A percentile compares a stretch with the other conserved stretches of the same genome.
These are phyloP conservation scores for Philhelius pedissequus DNA, from an alignment of 2,888 invertebrate species.

Conservation along the genomic window DNA sequence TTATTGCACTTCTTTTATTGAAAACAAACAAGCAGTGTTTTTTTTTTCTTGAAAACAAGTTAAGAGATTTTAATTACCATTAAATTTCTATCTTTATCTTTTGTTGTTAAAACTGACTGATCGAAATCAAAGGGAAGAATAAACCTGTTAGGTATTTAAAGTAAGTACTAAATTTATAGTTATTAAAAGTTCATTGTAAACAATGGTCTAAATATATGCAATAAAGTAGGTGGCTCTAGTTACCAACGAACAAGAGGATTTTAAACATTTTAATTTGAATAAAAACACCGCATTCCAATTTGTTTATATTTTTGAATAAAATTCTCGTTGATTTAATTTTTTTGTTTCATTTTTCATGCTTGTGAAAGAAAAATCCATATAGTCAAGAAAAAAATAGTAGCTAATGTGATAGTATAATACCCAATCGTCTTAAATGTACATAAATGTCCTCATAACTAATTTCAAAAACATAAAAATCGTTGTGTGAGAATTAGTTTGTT, in stretches of 20 bases:
- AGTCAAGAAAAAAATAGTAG: too few species aligned
- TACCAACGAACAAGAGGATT: not conserved
- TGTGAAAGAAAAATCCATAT: too few species aligned
- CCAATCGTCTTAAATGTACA: too few species aligned
- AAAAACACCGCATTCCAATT: too few species aligned
- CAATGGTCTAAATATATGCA: not conserved
- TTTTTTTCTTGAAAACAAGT: not conserved
- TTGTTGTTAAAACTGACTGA: not conserved
- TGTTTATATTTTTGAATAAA: too few species aligned
- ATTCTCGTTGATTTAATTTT: too few species aligned
- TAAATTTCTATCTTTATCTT: not conserved
- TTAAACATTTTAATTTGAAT: not conserved
- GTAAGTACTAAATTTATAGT: not conserved
- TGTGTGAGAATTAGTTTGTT: too few species aligned
- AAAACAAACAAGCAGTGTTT: not conserved
- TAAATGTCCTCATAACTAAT: too few species aligned
- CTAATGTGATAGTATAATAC: too few species aligned
- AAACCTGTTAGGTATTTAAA: not conserved
- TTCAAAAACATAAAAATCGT: too few species aligned
- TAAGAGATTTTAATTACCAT: not conserved
- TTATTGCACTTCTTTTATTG: not conserved
- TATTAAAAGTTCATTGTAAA: not conserved
- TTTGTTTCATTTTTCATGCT: too few species aligned
- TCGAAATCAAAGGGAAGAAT: not conserved
- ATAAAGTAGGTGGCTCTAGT: not conserved